phyloP scores from a whole-genome alignment of 2,113 vertebrate species.

The Megaptera novaeangliae region DNA sequence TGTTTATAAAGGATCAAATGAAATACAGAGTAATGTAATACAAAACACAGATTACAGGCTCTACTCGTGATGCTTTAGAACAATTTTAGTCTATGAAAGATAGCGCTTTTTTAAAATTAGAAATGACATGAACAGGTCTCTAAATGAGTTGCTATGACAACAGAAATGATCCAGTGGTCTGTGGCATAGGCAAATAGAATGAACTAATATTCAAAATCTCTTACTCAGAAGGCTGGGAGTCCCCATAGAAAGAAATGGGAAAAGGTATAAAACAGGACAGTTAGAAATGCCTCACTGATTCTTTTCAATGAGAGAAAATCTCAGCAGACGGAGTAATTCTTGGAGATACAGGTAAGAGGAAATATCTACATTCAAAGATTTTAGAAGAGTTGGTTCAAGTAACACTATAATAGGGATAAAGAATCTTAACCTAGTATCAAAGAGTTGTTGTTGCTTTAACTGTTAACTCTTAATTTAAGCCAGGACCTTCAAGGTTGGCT shows the following conservation, averaged over 20 bases:
- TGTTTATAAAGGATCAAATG: neutral
- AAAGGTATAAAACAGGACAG: slow-evolving; percentile 24
- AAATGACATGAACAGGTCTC: neutral
- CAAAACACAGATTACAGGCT: neutral
- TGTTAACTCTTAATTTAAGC: neutral
- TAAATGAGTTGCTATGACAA: slow-evolving; percentile 51
- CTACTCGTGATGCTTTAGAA: neutral
- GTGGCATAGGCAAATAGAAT: neutral
- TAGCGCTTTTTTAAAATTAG: neutral
- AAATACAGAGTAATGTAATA: neutral
- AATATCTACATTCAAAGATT: neutral
- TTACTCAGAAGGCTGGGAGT: neutral
- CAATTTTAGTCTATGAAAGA: neutral
- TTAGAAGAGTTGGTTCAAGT: neutral
- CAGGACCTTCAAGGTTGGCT: neutral
- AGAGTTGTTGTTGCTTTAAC: neutral
- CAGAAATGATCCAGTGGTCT: neutral
- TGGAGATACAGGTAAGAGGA: neutral
- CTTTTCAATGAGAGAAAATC: slow-evolving; percentile 19
- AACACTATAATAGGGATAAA: neutral
- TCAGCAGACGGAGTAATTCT: neutral
- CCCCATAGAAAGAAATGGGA: neutral
- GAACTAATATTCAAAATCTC: slow-evolving; percentile 48
- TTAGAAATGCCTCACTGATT: slow-evolving; percentile 41
- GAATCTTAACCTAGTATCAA: neutral